Base-by-base conservation (phyloP, 1,140 invertebrate species). In the Drosophila mauritiana region DNA sequence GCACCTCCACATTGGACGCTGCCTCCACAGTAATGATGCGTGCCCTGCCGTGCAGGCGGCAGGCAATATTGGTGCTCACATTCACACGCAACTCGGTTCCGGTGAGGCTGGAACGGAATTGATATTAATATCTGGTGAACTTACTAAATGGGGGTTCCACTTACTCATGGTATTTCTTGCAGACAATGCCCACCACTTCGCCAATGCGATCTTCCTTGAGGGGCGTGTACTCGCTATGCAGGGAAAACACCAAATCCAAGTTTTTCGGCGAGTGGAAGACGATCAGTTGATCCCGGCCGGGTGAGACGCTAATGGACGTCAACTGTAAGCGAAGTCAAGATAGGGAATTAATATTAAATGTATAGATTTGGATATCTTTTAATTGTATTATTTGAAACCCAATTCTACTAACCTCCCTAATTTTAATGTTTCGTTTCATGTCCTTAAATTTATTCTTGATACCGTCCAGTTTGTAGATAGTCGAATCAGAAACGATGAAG, bases 381-480 rank as follows among this genome's bases (percentile, higher is more conserved):
- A 7, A 13, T n/a, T 45, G 3, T 20, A 34, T 8, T 8, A 48
- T 13, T 17, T 39, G 8, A 25, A 37, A 54, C 20, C 39, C 1
- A n/a, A 2, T 4, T 46, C 1, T 25, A 4, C 93, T 92, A 83
- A 97, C 96, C 93, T 97, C 96, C 52, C 95, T 94, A 46, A 98
- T 95, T 4, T 95, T 94, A 84, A 96, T 96, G 15, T 96, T 96
- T 78, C 97, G 96, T 85, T 96, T 97, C 94, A 99, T 95, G 31
- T 95, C 95, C 86, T 97, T 98, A 92, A 99, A 99, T 70, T 96
- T 97, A 80, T 95, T 95, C n/a, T 93, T 93, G 42, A 94, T 94
- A 25, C 93, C 94, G 74, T 99, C 98, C 72, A 99, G 93, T 92
- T 99, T 99, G 92, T 97, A 98, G 69, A 99, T 95, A 25, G 94